These are phyloP conservation scores for Drosophila mimica DNA, from an alignment of 2,888 invertebrate species.

Conservation along the genomic window DNA sequence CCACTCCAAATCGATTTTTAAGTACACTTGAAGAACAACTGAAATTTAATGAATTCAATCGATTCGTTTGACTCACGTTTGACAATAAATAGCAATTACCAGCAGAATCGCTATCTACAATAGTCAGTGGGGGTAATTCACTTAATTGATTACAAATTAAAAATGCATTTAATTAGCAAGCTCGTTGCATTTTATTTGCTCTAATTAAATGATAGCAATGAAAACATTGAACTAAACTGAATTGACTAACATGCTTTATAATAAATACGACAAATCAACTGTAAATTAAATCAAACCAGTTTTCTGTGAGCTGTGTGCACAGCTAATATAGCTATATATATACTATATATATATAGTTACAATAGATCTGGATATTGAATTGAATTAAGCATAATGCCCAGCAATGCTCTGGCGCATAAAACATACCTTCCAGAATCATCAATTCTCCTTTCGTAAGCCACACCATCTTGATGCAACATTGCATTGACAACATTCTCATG, in stretches of 20 bases:
- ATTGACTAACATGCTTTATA: slow-evolving; percentile 17
- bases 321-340: not conserved
- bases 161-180: slow-evolving; percentile 69
- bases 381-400: not conserved
- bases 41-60: not conserved
- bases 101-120: slow-evolving; percentile 29
- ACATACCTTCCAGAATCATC: slow-evolving; percentile 18
- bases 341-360: not conserved
- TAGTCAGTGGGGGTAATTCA: slow-evolving; percentile 43
- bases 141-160: slow-evolving; percentile 77
- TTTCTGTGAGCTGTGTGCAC: not conserved
- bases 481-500: slow-evolving; percentile 33
- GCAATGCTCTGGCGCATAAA: slow-evolving; percentile 1
- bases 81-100: slow-evolving; percentile 39
- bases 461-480: slow-evolving; percentile 12
- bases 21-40: not conserved
- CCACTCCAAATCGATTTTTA: not conserved
- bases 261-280: slow-evolving; percentile 20
- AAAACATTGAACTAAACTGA: slow-evolving; percentile 52
- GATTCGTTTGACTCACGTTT: slow-evolving; percentile 1
- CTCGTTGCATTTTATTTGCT: slow-evolving; percentile 63
- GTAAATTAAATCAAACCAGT: slow-evolving; percentile 27
- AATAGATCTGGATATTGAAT: slow-evolving; percentile 9
- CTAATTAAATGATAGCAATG: slow-evolving; percentile 71
- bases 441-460: slow-evolving; percentile 13